These are phyloP conservation scores for Scaptomyza tumidula DNA, from an alignment of 2,888 invertebrate genomes.

Conservation along the genomic window DNA sequence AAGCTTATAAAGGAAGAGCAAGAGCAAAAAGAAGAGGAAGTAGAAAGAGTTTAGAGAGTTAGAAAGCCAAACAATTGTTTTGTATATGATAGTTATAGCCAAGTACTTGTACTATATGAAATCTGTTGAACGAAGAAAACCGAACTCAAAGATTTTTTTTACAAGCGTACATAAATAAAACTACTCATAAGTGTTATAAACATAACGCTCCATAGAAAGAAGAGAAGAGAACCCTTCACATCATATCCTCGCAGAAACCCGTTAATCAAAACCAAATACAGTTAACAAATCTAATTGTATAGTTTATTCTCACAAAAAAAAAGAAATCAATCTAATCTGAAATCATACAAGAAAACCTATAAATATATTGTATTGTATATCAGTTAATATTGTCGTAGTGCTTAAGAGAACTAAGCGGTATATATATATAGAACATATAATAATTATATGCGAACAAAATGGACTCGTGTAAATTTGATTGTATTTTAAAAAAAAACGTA, in stretches of 20 bases:
- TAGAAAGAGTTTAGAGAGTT: conserved; percentile 4
- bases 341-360: conserved; percentile 37
- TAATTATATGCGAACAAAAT: conserved; percentile 31
- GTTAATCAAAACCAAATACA: conserved; percentile 34
- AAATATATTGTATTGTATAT: conserved; percentile 72
- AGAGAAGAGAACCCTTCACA: conserved; percentile 23
- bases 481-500: conserved; percentile 56
- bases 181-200: conserved; percentile 30
- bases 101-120: conserved; percentile 31
- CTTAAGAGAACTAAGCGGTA: conserved; percentile 47
- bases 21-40: conserved; percentile 3
- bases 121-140: conserved; percentile 41
- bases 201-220: conserved; percentile 19
- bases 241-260: conserved; percentile 40
- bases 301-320: conserved; percentile 26
- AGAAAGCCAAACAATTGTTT: conserved; percentile 38
- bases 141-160: conserved; percentile 18
- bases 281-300: conserved; percentile 36
- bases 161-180: too few species aligned
- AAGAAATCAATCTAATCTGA: conserved; percentile 21
- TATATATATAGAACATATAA: conserved; percentile 22
- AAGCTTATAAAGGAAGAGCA: conserved; percentile 18
- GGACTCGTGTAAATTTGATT: conserved; percentile 75
- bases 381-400: conserved; percentile 77
- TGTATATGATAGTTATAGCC: conserved; percentile 44